A percentile compares a stretch with the other conserved stretches of the same genome.
Evolutionary conservation across 2,888 invertebrate genomes (phyloP).

Genomic region (Apamea anceps): DNA sequence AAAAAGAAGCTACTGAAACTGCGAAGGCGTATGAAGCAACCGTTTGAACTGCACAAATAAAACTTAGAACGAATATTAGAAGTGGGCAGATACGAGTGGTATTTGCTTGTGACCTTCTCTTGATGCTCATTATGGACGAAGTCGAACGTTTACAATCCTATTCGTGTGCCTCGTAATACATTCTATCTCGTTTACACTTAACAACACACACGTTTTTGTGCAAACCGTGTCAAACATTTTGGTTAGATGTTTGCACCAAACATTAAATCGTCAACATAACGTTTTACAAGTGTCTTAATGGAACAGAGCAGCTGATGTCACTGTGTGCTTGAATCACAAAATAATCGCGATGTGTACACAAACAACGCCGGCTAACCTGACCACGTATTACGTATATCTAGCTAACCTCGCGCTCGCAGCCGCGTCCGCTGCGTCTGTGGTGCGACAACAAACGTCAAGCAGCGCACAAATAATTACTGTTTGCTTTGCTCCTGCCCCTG

Average conservation of each 20-base stretch:
- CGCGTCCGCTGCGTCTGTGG: slow-evolving; percentile 55
- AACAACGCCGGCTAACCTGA: slow-evolving; percentile 55
- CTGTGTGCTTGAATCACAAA: slow-evolving; percentile 73
- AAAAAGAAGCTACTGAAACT: slow-evolving; percentile 28
- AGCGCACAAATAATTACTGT: slow-evolving; percentile 62
- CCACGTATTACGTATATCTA: slow-evolving; percentile 21
- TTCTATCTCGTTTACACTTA: slow-evolving; percentile 40
- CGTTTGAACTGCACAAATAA: slow-evolving; percentile 37
- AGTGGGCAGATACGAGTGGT: slow-evolving; percentile 54
- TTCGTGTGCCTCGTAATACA: slow-evolving; percentile 42
- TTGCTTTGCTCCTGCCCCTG: slow-evolving; percentile 57
- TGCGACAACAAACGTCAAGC: slow-evolving; percentile 64
- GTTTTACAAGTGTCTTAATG: slow-evolving; percentile 58
- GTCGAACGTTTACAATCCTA: slow-evolving; percentile 47
- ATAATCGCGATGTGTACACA: slow-evolving; percentile 64
- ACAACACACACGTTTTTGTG: slow-evolving; percentile 31
- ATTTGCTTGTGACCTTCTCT: slow-evolving; percentile 60
- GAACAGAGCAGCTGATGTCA: slow-evolving; percentile 74
- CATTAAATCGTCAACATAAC: slow-evolving; percentile 36
- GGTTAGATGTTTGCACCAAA: slow-evolving; percentile 40
- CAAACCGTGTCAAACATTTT: slow-evolving; percentile 39
- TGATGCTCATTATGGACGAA: slow-evolving; percentile 48
- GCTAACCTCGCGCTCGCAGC: slow-evolving; percentile 49
- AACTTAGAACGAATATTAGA: slow-evolving; percentile 45
- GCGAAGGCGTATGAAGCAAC: slow-evolving; percentile 40